Base-by-base conservation (phyloP, 1,140 invertebrate species). In the Cotesia vestalis region DNA sequence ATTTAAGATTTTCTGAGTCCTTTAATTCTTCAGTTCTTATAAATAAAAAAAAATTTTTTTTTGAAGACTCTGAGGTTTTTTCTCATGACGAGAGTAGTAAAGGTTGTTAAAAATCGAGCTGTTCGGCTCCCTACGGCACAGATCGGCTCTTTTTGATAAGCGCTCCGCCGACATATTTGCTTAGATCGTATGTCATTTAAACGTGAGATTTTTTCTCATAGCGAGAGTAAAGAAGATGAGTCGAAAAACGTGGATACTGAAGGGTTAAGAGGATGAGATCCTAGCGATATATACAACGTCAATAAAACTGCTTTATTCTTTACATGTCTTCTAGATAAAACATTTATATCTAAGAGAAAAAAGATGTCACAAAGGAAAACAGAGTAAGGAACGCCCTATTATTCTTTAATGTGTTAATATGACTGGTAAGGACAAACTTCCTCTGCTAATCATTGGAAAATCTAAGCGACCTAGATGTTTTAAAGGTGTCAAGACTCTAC, bases 401-500 rank as follows among this genome's bases (percentile, higher is more conserved):
- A 27, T 73, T 68, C 71, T 73, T 61, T 36, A 67, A 35, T 68
- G 71, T 64, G 57, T 64, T 63, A 71, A 71, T 59, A 71, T 71
- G 59, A 52, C 34, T 62, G 59, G 63, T 52, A 66, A 4, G 40
- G 64, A 78, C 20, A 77, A 79, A 75, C 64, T 81, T 17, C 78
- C 79, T 11, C 77, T 83, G 35, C 46, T 86, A 17, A 17, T 17
- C 17, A 17, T 17, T 17, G 17, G 17, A 17, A 17, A 17, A 17
- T 17, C 17, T 17, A 76, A 79, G 73, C 85, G 84, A 53, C 85
- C 87, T 51, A 75, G 82, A 11, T 88, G 85, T 79, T 89, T 89
- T 75, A 88, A 88, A 77, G 82, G 83, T 77, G 76, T 84, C 55
- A 81, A 78, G 71, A 76, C 75, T 69, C 77, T 88, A 71, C 84